Conservation (phyloP, 2,888 invertebrate genomes). For the Nemotelus nigrinus region DNA sequence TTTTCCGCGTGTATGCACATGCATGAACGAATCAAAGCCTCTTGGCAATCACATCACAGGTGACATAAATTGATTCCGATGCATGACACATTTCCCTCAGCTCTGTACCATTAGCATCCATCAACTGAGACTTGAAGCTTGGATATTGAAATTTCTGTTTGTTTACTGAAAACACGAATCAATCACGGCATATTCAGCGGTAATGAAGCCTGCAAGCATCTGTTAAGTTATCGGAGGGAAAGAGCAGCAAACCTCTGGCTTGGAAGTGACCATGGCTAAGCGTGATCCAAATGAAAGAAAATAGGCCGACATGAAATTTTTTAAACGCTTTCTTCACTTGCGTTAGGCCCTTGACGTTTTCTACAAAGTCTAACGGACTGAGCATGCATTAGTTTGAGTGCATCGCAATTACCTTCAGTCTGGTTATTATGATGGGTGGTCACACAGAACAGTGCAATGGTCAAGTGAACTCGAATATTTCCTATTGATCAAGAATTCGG, state of each 20-base stretch:
- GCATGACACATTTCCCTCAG: slow-evolving; percentile 1
- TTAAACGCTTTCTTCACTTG: not conserved
- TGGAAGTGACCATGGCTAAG: not conserved
- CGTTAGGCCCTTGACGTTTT: not conserved
- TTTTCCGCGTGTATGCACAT: too few relatives aligned
- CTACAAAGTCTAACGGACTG: not conserved
- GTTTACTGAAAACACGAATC: not conserved
- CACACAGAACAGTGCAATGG: not conserved
- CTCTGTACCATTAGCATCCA: not conserved
- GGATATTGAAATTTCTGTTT: not conserved
- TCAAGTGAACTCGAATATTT: not conserved
- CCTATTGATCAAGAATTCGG: too few relatives aligned
- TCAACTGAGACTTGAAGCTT: not conserved
- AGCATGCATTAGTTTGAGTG: too few relatives aligned
- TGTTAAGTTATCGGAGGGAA: not conserved
- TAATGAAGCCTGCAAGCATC: not conserved
- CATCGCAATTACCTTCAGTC: not conserved
- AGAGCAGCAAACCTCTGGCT: not conserved
- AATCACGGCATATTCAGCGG: not conserved
- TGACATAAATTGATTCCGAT: not conserved
- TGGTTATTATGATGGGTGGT: not conserved
- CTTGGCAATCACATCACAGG: not conserved
- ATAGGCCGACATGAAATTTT: not conserved
- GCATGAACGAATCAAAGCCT: too few relatives aligned
- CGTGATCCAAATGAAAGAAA: not conserved